Percentiles rank a stretch among this genome's conserved stretches.
These are phyloP conservation scores for Caenorhabditis brenneri DNA, from an alignment of 1,140 invertebrate genomes.

Conservation along the genomic window DNA sequence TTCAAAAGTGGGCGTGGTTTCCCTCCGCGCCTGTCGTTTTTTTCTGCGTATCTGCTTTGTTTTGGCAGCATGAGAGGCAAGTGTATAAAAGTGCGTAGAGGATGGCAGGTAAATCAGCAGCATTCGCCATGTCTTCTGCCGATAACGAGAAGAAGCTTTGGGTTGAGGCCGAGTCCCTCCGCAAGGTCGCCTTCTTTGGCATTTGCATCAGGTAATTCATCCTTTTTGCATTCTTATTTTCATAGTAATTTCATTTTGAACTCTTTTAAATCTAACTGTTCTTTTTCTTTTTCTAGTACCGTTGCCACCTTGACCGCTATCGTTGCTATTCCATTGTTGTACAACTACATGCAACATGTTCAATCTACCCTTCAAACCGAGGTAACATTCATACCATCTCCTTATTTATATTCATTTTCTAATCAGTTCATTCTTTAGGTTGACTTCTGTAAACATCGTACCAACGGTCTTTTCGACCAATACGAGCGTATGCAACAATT, in stretches of 20 bases:
- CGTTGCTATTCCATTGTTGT: slow-evolving; percentile 62
- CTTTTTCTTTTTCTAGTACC: slow-evolving; percentile 49
- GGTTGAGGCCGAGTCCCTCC: slow-evolving; percentile 57
- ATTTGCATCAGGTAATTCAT: slow-evolving; percentile 57
- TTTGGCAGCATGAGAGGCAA: slow-evolving; percentile 28
- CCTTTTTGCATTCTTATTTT: not conserved
- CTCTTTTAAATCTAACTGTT: not conserved
- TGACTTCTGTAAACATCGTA: slow-evolving; percentile 64
- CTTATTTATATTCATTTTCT: not conserved
- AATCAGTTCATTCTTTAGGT: slow-evolving; percentile 45
- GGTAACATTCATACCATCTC: not conserved
- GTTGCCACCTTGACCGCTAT: slow-evolving; percentile 64
- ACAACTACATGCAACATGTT: slow-evolving; percentile 68
- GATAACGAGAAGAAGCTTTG: slow-evolving; percentile 53
- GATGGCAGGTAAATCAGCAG: slow-evolving; percentile 42
- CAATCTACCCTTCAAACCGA: slow-evolving; percentile 62
- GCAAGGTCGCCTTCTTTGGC: slow-evolving; percentile 60
- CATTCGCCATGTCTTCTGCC: slow-evolving; percentile 33
- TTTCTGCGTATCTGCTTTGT: slow-evolving; percentile 24
- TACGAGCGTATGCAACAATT: slow-evolving; percentile 55
- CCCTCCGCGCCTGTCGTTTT: slow-evolving; percentile 31
- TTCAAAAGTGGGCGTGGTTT: slow-evolving; percentile 5
- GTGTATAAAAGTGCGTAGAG: slow-evolving; percentile 27
- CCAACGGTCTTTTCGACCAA: slow-evolving; percentile 56
- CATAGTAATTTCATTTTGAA: not conserved